phyloP scores from a whole-genome alignment of 2,888 invertebrate genomes.

The Drosophila siamana region DNA sequence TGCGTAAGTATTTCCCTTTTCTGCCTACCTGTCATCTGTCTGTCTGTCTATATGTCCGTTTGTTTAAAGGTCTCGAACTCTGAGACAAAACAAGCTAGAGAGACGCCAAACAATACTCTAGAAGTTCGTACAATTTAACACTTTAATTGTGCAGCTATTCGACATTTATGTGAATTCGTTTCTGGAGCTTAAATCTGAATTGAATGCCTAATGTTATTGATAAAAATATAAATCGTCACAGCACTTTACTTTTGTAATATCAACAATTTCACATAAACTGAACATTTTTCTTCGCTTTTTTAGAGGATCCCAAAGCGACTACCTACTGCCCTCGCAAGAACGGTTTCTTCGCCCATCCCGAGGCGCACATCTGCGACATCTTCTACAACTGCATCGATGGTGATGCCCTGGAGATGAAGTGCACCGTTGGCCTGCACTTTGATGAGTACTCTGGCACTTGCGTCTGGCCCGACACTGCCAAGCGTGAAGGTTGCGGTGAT shows the following conservation, averaged over 20 bases:
- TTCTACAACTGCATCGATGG: slow-evolving; percentile 97
- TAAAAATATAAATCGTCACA: too few species aligned
- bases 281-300: background rate
- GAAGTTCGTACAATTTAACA: too few species aligned
- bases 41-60: background rate
- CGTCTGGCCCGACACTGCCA: slow-evolving; percentile 94
- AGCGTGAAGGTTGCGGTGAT: slow-evolving; percentile 90
- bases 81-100: too few species aligned
- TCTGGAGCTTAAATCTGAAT: too few species aligned
- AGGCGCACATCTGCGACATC: slow-evolving; percentile 91
- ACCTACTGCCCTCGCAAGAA: slow-evolving; percentile 92
- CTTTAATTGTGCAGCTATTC: too few species aligned
- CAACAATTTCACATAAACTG: too few species aligned
- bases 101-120: too few species aligned
- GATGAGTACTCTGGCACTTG: slow-evolving; percentile 95
- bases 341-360: slow-evolving; percentile 96
- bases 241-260: too few species aligned
- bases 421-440: slow-evolving; percentile 95
- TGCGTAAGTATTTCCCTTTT: slow-evolving; percentile 89
- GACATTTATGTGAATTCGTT: too few species aligned
- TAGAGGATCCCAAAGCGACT: slow-evolving; percentile 90
- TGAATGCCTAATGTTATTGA: too few species aligned
- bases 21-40: background rate
- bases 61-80: background rate
- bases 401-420: slow-evolving; percentile 91